These are phyloP conservation scores for Zaprionus inermis DNA, from an alignment of 1,140 invertebrate species.

Conservation along the genomic window DNA sequence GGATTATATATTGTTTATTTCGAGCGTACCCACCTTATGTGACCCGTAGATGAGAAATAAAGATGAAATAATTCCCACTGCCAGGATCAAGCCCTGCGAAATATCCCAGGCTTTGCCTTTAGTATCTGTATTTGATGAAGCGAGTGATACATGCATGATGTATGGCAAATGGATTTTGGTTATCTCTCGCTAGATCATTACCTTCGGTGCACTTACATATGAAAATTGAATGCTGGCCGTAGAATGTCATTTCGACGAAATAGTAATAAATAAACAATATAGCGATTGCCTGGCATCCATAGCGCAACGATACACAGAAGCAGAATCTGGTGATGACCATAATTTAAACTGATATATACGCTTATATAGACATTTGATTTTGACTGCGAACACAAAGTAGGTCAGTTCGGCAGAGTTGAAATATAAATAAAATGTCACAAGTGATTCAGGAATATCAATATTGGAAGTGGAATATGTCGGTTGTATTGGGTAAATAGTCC, in stretches of 20 bases:
- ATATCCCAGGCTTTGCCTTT: slow-evolving; percentile 27
- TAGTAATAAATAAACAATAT: slow-evolving; percentile 35
- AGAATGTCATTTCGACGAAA: slow-evolving; percentile 41
- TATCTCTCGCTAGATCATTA: not conserved
- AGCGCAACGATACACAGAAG: slow-evolving; percentile 34
- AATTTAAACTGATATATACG: too few species aligned
- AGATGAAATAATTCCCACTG: slow-evolving; percentile 22
- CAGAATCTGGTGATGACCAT: slow-evolving; percentile 22
- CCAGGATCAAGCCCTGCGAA: slow-evolving; percentile 17
- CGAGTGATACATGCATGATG: not conserved
- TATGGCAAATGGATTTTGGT: too few species aligned
- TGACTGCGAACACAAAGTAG: slow-evolving; percentile 16
- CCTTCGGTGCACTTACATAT: slow-evolving; percentile 30
- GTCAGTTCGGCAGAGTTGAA: not conserved
- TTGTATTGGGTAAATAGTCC: too few species aligned
- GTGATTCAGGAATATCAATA: too few species aligned
- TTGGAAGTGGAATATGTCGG: too few species aligned
- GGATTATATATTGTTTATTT: not conserved
- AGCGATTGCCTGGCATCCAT: slow-evolving; percentile 44
- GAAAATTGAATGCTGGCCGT: slow-evolving; percentile 41
- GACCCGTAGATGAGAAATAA: slow-evolving; percentile 37
- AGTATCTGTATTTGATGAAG: not conserved
- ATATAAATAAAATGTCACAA: too few species aligned
- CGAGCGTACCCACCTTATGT: slow-evolving; percentile 33
- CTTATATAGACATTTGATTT: slow-evolving; percentile 19